Percentiles rank a stretch among this genome's conserved stretches.
phyloP scores from a whole-genome alignment of 2,113 vertebrate genomes.

The Entelurus aequoreus region DNA sequence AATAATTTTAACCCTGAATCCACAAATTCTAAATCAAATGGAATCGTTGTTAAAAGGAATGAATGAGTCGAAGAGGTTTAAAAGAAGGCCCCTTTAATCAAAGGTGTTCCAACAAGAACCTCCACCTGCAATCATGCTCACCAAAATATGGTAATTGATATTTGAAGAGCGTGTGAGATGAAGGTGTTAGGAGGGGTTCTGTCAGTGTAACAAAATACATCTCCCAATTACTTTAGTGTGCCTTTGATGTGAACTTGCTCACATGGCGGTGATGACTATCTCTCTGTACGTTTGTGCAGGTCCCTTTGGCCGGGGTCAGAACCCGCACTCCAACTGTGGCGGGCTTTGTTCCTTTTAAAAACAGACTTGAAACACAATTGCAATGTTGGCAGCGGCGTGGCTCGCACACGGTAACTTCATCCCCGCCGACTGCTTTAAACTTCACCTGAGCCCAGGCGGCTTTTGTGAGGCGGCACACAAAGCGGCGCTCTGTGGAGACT shows the following conservation, averaged over 20 bases:
- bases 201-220: slow-evolving; percentile 30
- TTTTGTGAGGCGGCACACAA: slow-evolving; percentile 62
- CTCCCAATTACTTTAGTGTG: slow-evolving; percentile 47
- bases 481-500: slow-evolving; percentile 64
- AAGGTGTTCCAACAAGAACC: neutral
- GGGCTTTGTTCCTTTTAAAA: slow-evolving; percentile 66
- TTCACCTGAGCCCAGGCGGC: slow-evolving; percentile 60
- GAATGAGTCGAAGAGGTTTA: neutral
- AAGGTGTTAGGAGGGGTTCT: slow-evolving; percentile 1
- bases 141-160: neutral
- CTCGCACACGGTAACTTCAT: slow-evolving; percentile 66
- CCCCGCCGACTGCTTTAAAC: slow-evolving; percentile 60
- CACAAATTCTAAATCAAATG: no score
- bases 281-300: slow-evolving; percentile 55
- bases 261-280: slow-evolving; percentile 60
- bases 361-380: slow-evolving; percentile 60
- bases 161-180: neutral
- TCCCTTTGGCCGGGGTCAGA: slow-evolving; percentile 41
- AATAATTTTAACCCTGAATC: no score
- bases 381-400: slow-evolving; percentile 60
- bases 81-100: neutral
- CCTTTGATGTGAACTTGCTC: slow-evolving; percentile 68
- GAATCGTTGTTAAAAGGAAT: no score
- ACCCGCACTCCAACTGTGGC: slow-evolving; percentile 56
- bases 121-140: neutral